These are phyloP conservation scores for Oedothorax gibbosus DNA, from an alignment of 1,140 invertebrate genomes.

Conservation along the genomic window DNA sequence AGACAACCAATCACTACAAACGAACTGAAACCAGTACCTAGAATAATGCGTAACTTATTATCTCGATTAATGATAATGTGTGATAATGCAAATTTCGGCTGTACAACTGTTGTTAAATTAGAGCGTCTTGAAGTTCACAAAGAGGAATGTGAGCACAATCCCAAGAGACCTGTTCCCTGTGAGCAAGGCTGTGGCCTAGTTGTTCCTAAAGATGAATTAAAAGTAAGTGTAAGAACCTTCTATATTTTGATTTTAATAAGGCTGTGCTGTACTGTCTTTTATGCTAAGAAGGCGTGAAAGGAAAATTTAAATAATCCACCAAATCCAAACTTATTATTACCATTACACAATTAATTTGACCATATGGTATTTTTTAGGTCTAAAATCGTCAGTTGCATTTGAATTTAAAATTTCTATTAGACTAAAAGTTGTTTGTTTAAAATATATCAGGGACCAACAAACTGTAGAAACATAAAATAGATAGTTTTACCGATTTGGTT, in stretches of 20 bases:
- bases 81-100: slow-evolving; percentile 90
- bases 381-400: too few species aligned
- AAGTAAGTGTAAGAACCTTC: slow-evolving; percentile 69
- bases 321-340: too few species aligned
- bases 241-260: neutral
- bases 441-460: too few species aligned
- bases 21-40: slow-evolving; percentile 88
- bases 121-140: slow-evolving; percentile 85
- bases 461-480: too few species aligned
- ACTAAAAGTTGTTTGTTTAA: too few species aligned
- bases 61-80: slow-evolving; percentile 89
- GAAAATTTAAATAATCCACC: too few species aligned
- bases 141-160: slow-evolving; percentile 93
- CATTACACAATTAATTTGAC: too few species aligned
- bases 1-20: slow-evolving; percentile 86
- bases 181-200: slow-evolving; percentile 92
- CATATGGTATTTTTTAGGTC: too few species aligned
- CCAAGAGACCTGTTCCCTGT: slow-evolving; percentile 91
- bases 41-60: slow-evolving; percentile 91
- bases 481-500: too few species aligned
- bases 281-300: too few species aligned
- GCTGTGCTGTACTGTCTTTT: neutral
- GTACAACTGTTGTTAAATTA: slow-evolving; percentile 84
- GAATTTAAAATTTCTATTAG: too few species aligned
- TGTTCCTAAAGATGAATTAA: slow-evolving; percentile 94